phyloP scores from a whole-genome alignment of 2,113 vertebrate genomes.

The Engraulis encrasicolus region DNA sequence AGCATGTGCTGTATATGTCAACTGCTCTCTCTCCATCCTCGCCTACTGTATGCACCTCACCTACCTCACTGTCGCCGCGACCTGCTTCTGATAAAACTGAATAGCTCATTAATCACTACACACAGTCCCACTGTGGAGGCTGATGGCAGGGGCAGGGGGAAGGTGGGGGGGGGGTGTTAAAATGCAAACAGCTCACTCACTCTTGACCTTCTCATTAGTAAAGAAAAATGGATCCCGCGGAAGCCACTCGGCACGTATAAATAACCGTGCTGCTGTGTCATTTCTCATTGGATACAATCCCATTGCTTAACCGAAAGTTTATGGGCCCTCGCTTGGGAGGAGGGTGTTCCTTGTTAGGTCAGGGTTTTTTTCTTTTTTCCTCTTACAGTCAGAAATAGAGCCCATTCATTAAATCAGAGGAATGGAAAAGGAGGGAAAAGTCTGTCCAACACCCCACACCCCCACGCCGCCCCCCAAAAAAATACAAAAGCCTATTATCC shows the following conservation, averaged over 20 bases:
- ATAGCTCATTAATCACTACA: constrained; percentile 41
- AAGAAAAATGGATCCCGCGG: constrained; percentile 51
- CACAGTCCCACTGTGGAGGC: constrained; percentile 17
- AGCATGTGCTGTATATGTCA: too few species aligned
- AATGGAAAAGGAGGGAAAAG: constrained; percentile 38
- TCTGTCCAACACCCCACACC: not conserved
- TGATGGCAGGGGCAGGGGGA: constrained; percentile 35
- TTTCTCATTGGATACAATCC: constrained; percentile 48
- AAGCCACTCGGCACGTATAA: constrained; percentile 40
- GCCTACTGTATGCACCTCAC: constrained; percentile 48
- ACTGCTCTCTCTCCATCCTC: constrained; percentile 47
- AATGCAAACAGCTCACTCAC: constrained; percentile 51
- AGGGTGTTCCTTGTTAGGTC: constrained; percentile 45
- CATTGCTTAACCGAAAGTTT: constrained; percentile 33
- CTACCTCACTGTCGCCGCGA: constrained; percentile 37
- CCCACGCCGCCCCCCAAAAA: too few species aligned
- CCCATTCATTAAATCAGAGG: constrained; percentile 57
- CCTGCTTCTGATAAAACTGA: constrained; percentile 25
- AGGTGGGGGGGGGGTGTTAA: constrained; percentile 39
- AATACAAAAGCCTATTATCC: constrained; percentile 58
- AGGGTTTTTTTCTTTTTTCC: not conserved
- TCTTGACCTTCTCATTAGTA: constrained; percentile 59
- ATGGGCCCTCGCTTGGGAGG: constrained; percentile 41
- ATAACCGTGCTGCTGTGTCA: constrained; percentile 41
- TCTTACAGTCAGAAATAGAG: constrained; percentile 47